Conservation (phyloP, 2,797 vertebrate genomes). For the Hippopotamyrus pictus region DNA sequence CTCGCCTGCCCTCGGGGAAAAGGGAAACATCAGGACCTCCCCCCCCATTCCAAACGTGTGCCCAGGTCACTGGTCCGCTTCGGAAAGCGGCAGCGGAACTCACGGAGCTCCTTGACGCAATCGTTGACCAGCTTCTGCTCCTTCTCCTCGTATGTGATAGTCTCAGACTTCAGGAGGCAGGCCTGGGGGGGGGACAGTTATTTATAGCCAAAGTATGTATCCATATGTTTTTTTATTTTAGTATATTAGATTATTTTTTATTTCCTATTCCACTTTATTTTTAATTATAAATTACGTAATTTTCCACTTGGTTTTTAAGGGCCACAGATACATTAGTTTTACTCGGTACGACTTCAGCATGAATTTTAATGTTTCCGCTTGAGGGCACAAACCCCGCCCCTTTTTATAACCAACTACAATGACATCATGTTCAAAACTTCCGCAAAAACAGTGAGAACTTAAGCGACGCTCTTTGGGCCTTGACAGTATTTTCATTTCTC, state of each 20-base stretch:
- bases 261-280: neutral
- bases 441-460: neutral
- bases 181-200: conserved; percentile 59
- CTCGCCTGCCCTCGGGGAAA: conserved; percentile 66
- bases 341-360: neutral
- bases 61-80: neutral
- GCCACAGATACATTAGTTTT: neutral
- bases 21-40: neutral
- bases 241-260: neutral
- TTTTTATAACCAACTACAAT: neutral
- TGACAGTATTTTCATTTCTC: neutral
- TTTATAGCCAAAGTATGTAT: neutral
- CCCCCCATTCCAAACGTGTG: neutral
- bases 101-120: conserved; percentile 93
- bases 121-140: conserved; percentile 91
- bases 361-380: neutral
- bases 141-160: conserved; percentile 88
- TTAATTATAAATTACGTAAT: neutral
- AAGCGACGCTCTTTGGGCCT: neutral
- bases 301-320: neutral
- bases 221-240: neutral
- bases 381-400: neutral
- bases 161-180: conserved; percentile 85
- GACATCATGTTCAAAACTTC: neutral
- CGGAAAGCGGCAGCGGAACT: conserved; percentile 47